Conservation (phyloP, 2,888 invertebrate genomes). For the Cepaea hortensis region DNA sequence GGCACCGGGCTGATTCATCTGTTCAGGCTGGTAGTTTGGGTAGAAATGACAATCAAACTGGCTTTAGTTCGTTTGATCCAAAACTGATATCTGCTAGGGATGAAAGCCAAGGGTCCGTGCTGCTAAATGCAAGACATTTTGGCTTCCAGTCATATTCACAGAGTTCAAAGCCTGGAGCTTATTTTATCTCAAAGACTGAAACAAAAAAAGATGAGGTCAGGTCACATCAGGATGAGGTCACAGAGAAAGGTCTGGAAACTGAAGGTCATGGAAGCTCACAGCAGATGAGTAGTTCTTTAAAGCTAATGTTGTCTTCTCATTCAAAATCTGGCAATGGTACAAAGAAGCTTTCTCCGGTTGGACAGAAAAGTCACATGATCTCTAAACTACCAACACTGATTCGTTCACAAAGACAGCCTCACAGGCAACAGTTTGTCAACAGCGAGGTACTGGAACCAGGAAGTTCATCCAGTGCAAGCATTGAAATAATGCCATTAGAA, state of each 20-base stretch:
- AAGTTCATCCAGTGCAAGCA: not conserved
- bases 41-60: not conserved
- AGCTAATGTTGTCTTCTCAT: not conserved
- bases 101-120: not conserved
- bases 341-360: not conserved
- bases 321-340: not conserved
- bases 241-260: not conserved
- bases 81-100: not conserved
- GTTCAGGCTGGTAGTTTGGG: not conserved
- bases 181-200: not conserved
- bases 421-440: not conserved
- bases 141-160: not conserved
- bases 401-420: not conserved
- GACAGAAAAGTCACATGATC: not conserved
- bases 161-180: not conserved
- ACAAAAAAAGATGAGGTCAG: not conserved
- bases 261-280: not conserved
- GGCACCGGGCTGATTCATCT: not conserved
- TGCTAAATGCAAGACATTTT: not conserved
- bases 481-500: not conserved
- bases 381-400: conserved; percentile 29
- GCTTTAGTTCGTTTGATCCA: not conserved
- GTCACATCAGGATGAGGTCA: not conserved
- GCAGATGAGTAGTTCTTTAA: no score
- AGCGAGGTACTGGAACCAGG: not conserved